These are phyloP conservation scores for Penelope pileata DNA, from an alignment of 2,113 vertebrate species.

Conservation along the genomic window DNA sequence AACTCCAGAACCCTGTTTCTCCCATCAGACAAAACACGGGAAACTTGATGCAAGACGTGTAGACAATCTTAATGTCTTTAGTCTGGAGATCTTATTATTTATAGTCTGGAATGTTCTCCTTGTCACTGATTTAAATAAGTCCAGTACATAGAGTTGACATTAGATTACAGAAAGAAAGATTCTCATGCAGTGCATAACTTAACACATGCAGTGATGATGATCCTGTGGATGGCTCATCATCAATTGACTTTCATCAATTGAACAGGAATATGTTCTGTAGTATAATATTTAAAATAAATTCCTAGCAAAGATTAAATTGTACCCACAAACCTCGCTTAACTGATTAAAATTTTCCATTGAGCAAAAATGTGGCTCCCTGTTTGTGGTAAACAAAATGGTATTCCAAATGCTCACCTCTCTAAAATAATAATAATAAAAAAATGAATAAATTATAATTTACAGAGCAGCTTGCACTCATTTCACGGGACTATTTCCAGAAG, in stretches of 20 bases:
- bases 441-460: conserved; percentile 51
- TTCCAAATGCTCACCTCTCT: conserved; percentile 29
- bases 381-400: not conserved
- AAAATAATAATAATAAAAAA: conserved; percentile 45
- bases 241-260: not conserved
- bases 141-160: not conserved
- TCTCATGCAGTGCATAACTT: not conserved
- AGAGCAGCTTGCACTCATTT: conserved; percentile 34
- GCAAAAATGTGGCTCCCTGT: not conserved
- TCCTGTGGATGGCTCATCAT: not conserved
- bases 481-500: conserved; percentile 40
- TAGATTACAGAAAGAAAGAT: not conserved
- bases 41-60: not conserved
- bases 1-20: not conserved
- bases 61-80: not conserved
- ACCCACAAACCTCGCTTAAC: not conserved
- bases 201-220: not conserved
- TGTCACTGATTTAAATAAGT: not conserved
- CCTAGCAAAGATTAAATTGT: not conserved
- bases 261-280: not conserved
- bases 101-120: not conserved
- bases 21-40: not conserved
- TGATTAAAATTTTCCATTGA: conserved; percentile 15
- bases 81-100: not conserved
- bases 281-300: not conserved